These are phyloP conservation scores for Agrenia bidenticulata DNA, from an alignment of 2,888 invertebrate genomes.

Conservation along the genomic window DNA sequence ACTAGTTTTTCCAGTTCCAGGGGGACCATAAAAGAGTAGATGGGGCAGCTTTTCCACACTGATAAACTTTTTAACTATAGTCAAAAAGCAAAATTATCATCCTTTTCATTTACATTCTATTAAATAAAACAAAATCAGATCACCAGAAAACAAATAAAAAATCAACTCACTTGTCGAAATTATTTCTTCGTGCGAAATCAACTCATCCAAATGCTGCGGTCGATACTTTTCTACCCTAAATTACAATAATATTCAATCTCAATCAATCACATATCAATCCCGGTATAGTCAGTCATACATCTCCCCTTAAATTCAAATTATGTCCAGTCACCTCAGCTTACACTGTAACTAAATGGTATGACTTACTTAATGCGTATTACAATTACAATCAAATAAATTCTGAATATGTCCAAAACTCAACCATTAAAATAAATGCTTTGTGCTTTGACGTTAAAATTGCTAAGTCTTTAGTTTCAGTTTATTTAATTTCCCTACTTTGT, in stretches of 20 bases:
- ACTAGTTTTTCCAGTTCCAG: slow-evolving; percentile 91
- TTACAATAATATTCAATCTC: slow-evolving; percentile 12
- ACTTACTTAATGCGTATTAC: too few relatives aligned
- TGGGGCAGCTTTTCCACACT: slow-evolving; percentile 87
- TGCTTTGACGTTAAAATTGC: too few relatives aligned
- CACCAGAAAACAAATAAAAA: slow-evolving; percentile 54
- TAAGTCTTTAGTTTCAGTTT: too few relatives aligned
- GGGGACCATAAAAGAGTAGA: slow-evolving; percentile 91
- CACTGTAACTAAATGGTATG: too few relatives aligned
- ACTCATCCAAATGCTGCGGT: slow-evolving; percentile 82
- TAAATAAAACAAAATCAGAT: not conserved
- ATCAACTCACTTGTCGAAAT: slow-evolving; percentile 79
- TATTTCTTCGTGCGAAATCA: slow-evolving; percentile 97
- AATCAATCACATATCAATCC: too few relatives aligned
- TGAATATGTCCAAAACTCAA: too few relatives aligned
- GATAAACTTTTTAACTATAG: slow-evolving; percentile 70
- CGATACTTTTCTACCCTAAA: slow-evolving; percentile 97
- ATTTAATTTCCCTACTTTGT: too few relatives aligned
- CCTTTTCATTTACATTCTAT: not conserved
- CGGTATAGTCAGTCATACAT: too few relatives aligned
- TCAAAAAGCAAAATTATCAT: not conserved
- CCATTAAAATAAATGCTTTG: too few relatives aligned
- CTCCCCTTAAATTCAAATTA: too few relatives aligned
- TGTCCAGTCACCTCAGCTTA: too few relatives aligned
- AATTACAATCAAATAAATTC: too few relatives aligned